A percentile compares a stretch with the other conserved stretches of the same genome.
phyloP scores from a whole-genome alignment of 2,797 vertebrate species.

The Gephyroberyx darwinii region DNA sequence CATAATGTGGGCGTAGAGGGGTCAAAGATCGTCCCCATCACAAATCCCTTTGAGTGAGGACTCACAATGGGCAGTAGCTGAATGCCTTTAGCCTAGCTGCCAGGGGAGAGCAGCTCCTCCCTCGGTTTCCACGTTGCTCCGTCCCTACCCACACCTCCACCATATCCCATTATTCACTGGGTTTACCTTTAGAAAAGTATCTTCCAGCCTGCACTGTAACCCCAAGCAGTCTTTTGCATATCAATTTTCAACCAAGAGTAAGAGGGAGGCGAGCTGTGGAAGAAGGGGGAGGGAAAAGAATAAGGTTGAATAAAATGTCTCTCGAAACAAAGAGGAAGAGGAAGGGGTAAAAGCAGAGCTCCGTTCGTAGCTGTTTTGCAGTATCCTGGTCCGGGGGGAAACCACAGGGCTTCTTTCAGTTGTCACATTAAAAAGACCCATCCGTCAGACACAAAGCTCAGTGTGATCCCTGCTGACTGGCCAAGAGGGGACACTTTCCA shows the following conservation, averaged over 20 bases:
- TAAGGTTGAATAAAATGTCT: conserved; percentile 31
- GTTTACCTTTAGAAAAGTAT: conserved; percentile 76
- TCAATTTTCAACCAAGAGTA: conserved; percentile 73
- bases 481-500: conserved; percentile 62
- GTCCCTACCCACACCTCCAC: conserved; percentile 56
- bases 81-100: conserved; percentile 74
- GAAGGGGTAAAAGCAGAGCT: conserved; percentile 37
- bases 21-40: conserved; percentile 87
- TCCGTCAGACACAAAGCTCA: conserved; percentile 62
- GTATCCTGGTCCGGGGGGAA: conserved; percentile 57
- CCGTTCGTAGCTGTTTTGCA: conserved; percentile 59
- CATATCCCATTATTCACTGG: conserved; percentile 55
- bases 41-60: conserved; percentile 81
- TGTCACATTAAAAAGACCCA: conserved; percentile 71
- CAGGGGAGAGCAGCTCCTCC: conserved; percentile 68
- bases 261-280: conserved; percentile 46
- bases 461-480: conserved; percentile 48
- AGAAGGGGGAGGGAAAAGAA: conserved; percentile 37
- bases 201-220: conserved; percentile 75
- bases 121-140: conserved; percentile 50
- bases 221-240: conserved; percentile 76
- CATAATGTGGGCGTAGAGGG: conserved; percentile 84
- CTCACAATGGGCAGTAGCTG: conserved; percentile 74
- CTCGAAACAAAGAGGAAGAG: conserved; percentile 64
- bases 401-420: conserved; percentile 69